A percentile compares a stretch with the other conserved stretches of the same genome.
Conservation (phyloP, 2,888 invertebrate genomes). For the Dynastes tityus region DNA sequence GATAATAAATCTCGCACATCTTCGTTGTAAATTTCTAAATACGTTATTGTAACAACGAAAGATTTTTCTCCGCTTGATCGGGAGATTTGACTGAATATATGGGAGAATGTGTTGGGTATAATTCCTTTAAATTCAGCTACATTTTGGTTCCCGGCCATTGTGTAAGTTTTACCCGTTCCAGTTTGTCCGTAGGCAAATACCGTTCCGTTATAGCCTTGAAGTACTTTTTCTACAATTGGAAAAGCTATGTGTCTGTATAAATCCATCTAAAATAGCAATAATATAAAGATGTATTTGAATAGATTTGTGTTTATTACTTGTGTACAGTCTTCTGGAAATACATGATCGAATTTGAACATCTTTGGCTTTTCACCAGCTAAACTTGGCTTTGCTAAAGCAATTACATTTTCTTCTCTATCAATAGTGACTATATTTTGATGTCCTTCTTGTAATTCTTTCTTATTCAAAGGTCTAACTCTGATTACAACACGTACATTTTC, state of each 20-base stretch:
- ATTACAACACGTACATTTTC: slow-evolving; percentile 98
- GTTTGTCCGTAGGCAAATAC: slow-evolving; percentile 94
- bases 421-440: slow-evolving; percentile 84
- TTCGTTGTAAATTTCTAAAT: slow-evolving; percentile 99
- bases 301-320: slow-evolving; percentile 74
- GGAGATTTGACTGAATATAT: slow-evolving; percentile 98
- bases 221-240: slow-evolving; percentile 96
- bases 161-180: slow-evolving; percentile 99
- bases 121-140: slow-evolving; percentile 94
- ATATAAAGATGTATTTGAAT: neutral
- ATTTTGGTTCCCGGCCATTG: slow-evolving; percentile 94
- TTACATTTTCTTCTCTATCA: slow-evolving; percentile 83
- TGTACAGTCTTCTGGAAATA: slow-evolving; percentile 89
- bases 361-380: slow-evolving; percentile 84
- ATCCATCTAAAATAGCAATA: slow-evolving; percentile 79
- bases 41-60: slow-evolving; percentile 97
- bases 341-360: slow-evolving; percentile 95
- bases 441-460: slow-evolving; percentile 84
- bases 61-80: slow-evolving; percentile 83
- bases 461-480: slow-evolving; percentile 93
- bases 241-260: slow-evolving; percentile 97
- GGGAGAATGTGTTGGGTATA: slow-evolving; percentile 99
- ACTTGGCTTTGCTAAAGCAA: slow-evolving; percentile 84
- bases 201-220: slow-evolving; percentile 97
- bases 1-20: slow-evolving; percentile 94